Base-by-base conservation (phyloP, 2,113 vertebrate species). In the Microcebus murinus region DNA sequence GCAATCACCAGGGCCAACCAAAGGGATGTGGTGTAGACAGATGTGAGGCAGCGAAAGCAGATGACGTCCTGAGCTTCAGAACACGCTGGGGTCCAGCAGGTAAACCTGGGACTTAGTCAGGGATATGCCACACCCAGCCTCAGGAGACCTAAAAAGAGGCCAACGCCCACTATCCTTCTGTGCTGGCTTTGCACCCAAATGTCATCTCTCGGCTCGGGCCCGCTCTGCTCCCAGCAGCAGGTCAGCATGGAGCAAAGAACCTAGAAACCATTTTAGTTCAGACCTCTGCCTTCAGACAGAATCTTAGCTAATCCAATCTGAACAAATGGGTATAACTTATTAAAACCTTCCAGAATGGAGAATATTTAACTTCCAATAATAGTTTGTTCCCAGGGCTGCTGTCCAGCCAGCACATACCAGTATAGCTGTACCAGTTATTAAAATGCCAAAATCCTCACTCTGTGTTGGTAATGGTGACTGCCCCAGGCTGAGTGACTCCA, bases 211-310 rank as follows among this genome's bases (percentile, higher is more conserved):
- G 36, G 65, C 61, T 94, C n/a, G 31, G 73, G 31, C 45, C 57
- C 52, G 67, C 39, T 50, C 5, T 79, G 87, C 87, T 96, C 80
- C 71, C 81, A 77, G 61, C 39, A 65, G 18, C 1, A 70, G 85
- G 76, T 90, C 87, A 83, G 63, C 45, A 81, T 7, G 94, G 68
- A 97, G 68, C 81, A 92, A 94, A 95, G 93, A 87, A 91, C 34
- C 36, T 84, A 92, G 79, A 92, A 95, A 90, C 48, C 76, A 87
- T 68, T 85, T 92, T 23, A 71, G 73, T 88, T 27, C 81, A 94
- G 94, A 87, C 20, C 45, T 96, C 87, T 88, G 86, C 31, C 85
- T 82, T 93, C 12, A 8, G 55, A 81, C 73, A 91, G 79, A 89
- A 79, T 42, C 77, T 34, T 87, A 57, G 71, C 81, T 59, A 90